Evolutionary conservation across 2,113 vertebrate genomes (phyloP), one percentile per base, ranked within the genome.

Genomic region (Myiozetetes cayanensis): DNA sequence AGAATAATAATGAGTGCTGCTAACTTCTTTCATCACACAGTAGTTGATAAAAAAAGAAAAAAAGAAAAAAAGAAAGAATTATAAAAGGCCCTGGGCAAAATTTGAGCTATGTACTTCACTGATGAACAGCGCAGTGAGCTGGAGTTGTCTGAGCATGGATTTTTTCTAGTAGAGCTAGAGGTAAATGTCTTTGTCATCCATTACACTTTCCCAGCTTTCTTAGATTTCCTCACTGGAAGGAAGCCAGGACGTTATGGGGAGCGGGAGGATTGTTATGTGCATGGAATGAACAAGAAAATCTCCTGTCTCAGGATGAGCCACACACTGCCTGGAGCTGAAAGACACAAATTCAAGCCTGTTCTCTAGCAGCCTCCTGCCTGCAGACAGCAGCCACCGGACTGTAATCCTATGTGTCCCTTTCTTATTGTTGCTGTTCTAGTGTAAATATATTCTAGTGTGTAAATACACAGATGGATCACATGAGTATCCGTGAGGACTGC

Each of bases 131-230:
- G 0, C 56, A 76, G 91, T 63, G 61, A 92, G 73, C 47, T 73
- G 70, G 70, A 92, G 83, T 52, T 96, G 85, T 90, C 68, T 78
- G 76, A 92, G 73, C 72, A 56, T 72, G 79, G 85, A 77, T 86
- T 96, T 87, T 92, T 94, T 94, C 79, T 68, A 49, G 53, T 55
- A 87, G 65, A 94, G 43, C 62, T 94, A 67, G 74, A 85, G 62
- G 93, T 94, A 95, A 94, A 89, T 56, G 89, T 77, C 70, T 94
- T 91, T 96, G 80, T 82, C 93, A 94, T 85, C 84, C 80, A 94
- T 85, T 89, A 94, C 28, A 41, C 50, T 94, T 89, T 68, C 58
- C 80, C 86, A 94, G 61, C 56, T 95, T 96, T 92, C 94, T 94
- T 87, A 92, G 91, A 91, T 91, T 91, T 93, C 84, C 25, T 91